Percentiles rank a stretch among this genome's conserved stretches.
phyloP scores from a whole-genome alignment of 2,113 vertebrate species.

The Chloroceryle aenea region DNA sequence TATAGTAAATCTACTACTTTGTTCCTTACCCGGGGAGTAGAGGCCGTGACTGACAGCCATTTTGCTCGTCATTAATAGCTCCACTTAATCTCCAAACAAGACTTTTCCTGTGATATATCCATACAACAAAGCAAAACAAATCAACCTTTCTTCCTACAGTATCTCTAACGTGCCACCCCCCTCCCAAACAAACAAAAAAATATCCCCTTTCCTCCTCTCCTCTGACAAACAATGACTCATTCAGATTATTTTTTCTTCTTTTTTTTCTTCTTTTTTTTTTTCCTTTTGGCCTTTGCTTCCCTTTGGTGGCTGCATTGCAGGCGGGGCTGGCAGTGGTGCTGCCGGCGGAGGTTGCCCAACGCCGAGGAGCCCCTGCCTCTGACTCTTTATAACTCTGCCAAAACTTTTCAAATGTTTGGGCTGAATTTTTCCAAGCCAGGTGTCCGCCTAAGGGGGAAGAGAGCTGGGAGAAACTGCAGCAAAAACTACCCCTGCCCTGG shows the following conservation, averaged over 20 bases:
- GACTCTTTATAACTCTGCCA: neutral
- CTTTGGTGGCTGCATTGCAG: neutral
- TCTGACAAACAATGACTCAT: neutral
- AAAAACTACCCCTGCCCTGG: neutral
- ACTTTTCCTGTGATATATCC: slow-evolving; percentile 12
- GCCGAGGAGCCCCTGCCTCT: neutral
- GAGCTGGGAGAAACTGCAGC: neutral
- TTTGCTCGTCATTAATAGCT: neutral
- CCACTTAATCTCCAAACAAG: neutral
- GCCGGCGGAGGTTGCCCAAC: neutral
- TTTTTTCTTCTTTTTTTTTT: neutral
- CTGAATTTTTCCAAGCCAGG: neutral
- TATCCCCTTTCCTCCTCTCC: neutral
- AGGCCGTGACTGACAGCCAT: neutral
- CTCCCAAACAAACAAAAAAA: neutral
- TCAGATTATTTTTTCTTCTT: neutral
- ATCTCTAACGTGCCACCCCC: neutral
- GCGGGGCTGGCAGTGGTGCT: neutral
- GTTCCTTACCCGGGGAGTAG: neutral
- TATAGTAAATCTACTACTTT: neutral
- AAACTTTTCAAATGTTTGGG: neutral
- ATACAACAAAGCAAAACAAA: slow-evolving; percentile 52
- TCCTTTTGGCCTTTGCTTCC: neutral
- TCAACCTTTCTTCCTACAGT: neutral
- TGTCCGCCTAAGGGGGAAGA: neutral